Evolutionary conservation across 2,888 invertebrate genomes (phyloP), one percentile per base, ranked within the genome.

Genomic region (Mesoligia furuncula): DNA sequence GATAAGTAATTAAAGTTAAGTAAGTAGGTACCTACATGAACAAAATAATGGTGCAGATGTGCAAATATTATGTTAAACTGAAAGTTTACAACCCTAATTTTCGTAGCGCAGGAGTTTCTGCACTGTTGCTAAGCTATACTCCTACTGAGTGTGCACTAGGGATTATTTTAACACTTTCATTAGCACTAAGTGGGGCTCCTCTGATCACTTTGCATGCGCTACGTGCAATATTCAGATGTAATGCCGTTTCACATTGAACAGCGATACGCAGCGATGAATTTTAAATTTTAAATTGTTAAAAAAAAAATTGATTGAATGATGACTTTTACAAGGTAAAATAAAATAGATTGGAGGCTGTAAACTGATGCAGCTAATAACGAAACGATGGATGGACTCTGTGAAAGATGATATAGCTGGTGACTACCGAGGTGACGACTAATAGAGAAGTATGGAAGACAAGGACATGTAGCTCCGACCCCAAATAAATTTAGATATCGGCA

Each of bases 141-240:
- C 45, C 27, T 68, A 20, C 31, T 42, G 17, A 31, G 24, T 68
- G 67, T 36, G 24, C 80, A 27, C 77, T 57, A 11, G 73, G 74
- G 77, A 79, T 81, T 86, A 84, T 87, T 57, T 87, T 77, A 85
- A 81, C 79, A 83, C 77, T 80, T 77, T 86, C 73, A 88, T 89
- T 89, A 80, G 82, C 65, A 66, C 79, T 74, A 85, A 90, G 85
- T 86, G 85, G 59, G n/a, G 62, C 57, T 54, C 67, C 48, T 84
- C 75, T 80, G 77, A 77, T 74, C 77, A 81, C 77, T 88, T 85
- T 86, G 81, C 79, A 86, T 85, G 73, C 64, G 66, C 79, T 84
- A 87, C 86, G 86, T 88, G 89, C 84, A 85, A 75, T 83, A 66
- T 69, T 24, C 65, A 77, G n/a, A 59, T 74, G 51, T 68, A 61